Conservation (phyloP, 2,888 invertebrate species). For the Drosophila sordidapex region DNA sequence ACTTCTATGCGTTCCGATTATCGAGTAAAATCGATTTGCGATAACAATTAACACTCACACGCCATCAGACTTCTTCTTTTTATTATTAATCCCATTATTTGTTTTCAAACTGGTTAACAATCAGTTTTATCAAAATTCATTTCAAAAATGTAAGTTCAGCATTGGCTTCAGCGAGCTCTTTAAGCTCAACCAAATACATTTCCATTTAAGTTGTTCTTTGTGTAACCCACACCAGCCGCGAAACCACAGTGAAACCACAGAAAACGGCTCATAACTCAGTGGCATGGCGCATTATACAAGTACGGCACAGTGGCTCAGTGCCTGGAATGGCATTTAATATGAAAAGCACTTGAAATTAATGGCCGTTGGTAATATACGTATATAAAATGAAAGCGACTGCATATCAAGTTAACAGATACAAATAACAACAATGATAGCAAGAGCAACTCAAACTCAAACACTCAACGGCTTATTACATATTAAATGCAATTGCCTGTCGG, state of each 20-base stretch:
- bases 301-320: background rate
- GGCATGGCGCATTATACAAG: conserved; percentile 18
- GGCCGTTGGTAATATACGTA: conserved; percentile 34
- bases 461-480: conserved; percentile 46
- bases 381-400: conserved; percentile 32
- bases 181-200: background rate
- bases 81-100: background rate
- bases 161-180: background rate
- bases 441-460: conserved; percentile 20
- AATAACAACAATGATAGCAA: conserved; percentile 17
- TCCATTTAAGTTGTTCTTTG: conserved; percentile 5
- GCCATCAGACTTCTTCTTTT: background rate
- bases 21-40: background rate
- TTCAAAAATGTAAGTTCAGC: background rate
- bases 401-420: conserved; percentile 26
- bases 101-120: background rate
- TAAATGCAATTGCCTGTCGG: conserved; percentile 50
- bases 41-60: background rate
- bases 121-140: background rate
- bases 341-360: conserved; percentile 60
- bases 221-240: background rate
- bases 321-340: conserved; percentile 60
- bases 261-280: conserved; percentile 42
- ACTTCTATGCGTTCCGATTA: background rate
- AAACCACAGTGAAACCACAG: conserved; percentile 13